phyloP scores from a whole-genome alignment of 2,888 invertebrate genomes.

The Dynastes maya region DNA sequence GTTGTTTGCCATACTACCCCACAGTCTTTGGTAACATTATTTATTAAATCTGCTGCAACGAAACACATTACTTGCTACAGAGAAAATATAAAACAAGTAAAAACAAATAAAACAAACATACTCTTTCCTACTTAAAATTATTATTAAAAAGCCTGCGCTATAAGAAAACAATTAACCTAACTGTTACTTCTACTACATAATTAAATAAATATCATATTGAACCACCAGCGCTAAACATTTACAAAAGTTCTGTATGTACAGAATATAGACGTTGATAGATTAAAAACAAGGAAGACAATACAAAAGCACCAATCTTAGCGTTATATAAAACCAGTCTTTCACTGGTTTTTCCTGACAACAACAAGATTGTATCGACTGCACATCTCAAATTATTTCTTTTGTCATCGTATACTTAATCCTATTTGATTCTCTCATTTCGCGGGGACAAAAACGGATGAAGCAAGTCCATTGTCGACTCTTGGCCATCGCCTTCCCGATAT shows the following conservation, averaged over 20 bases:
- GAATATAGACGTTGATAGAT: neutral
- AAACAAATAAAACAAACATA: neutral
- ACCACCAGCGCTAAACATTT: too few species aligned
- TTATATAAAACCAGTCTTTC: neutral
- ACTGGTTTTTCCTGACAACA: neutral
- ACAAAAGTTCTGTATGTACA: too few species aligned
- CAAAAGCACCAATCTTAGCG: neutral
- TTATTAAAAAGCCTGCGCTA: too few species aligned
- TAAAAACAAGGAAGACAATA: neutral
- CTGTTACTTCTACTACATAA: too few species aligned
- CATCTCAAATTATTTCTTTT: slow-evolving; percentile 12
- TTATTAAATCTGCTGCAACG: too few species aligned
- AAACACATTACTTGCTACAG: too few species aligned
- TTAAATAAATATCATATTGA: too few species aligned
- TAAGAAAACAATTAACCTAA: too few species aligned
- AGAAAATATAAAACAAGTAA: neutral
- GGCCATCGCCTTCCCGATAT: slow-evolving; percentile 48
- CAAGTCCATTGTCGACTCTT: slow-evolving; percentile 52
- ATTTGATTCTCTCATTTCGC: slow-evolving; percentile 43
- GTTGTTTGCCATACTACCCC: too few species aligned
- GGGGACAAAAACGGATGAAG: slow-evolving; percentile 50
- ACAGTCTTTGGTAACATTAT: too few species aligned
- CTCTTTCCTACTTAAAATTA: too few species aligned
- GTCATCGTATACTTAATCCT: slow-evolving; percentile 17
- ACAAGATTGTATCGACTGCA: neutral